These are phyloP conservation scores for Stenodera caucasica DNA, from an alignment of 2,888 invertebrate species.

Conservation along the genomic window DNA sequence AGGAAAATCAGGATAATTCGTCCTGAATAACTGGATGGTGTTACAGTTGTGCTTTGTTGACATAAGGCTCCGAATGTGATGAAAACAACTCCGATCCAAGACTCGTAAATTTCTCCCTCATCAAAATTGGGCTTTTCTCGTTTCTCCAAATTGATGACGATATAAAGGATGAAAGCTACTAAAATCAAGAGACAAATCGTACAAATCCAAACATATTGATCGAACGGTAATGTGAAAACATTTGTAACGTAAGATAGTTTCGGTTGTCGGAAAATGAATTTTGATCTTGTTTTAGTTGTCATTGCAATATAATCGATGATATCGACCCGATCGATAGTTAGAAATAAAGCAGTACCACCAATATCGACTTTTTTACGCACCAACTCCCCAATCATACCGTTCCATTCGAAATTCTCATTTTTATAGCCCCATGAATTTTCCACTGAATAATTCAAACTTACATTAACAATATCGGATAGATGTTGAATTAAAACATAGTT, in stretches of 20 bases:
- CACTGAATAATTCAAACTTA: slow-evolving; percentile 59
- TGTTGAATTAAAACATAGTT: slow-evolving; percentile 64
- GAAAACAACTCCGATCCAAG: slow-evolving; percentile 57
- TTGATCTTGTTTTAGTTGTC: slow-evolving; percentile 67
- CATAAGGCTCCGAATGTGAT: slow-evolving; percentile 62
- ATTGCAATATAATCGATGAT: slow-evolving; percentile 69
- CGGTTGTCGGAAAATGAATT: slow-evolving; percentile 73
- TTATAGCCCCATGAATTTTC: slow-evolving; percentile 66
- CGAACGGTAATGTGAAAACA: slow-evolving; percentile 70
- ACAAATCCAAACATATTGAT: slow-evolving; percentile 66
- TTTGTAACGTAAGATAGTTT: slow-evolving; percentile 72
- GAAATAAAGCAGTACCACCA: slow-evolving; percentile 68
- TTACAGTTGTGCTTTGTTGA: slow-evolving; percentile 62
- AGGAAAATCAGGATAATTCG: slow-evolving; percentile 66
- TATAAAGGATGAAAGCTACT: slow-evolving; percentile 52
- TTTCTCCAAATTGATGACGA: slow-evolving; percentile 56
- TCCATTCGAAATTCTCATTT: slow-evolving; percentile 62
- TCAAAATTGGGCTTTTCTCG: no score
- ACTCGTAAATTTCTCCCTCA: slow-evolving; percentile 16
- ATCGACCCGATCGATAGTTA: slow-evolving; percentile 63
- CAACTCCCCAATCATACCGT: slow-evolving; percentile 67
- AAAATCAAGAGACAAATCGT: slow-evolving; percentile 57
- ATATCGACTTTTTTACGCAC: slow-evolving; percentile 63
- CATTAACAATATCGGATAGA: slow-evolving; percentile 62
- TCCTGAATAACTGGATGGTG: slow-evolving; percentile 55